Evolutionary conservation across 2,888 invertebrate genomes (phyloP).

Genomic region (Dryococelus australis): DNA sequence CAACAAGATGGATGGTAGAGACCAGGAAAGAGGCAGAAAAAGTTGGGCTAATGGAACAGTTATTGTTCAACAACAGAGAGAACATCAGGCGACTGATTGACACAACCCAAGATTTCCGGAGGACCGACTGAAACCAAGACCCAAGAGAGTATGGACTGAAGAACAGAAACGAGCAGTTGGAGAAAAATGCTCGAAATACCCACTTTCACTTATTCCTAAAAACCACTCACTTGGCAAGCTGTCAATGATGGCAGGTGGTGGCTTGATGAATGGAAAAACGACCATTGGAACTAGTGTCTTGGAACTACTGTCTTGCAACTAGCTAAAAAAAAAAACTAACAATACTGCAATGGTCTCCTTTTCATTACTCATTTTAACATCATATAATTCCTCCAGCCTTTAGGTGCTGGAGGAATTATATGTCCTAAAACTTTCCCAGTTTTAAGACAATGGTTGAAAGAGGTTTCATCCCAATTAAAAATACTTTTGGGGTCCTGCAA

Average conservation of each 20-base stretch:
- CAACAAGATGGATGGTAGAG: too few relatives aligned
- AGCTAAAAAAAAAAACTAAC: constrained; percentile 44
- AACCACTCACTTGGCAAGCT: constrained; percentile 44
- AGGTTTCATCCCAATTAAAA: constrained; percentile 52
- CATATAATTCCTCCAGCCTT: constrained; percentile 24
- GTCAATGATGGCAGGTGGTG: constrained; percentile 43
- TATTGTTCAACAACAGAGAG: too few relatives aligned
- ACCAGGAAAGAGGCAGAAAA: too few relatives aligned
- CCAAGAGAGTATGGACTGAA: too few relatives aligned
- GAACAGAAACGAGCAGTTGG: too few relatives aligned
- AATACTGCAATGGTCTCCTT: constrained; percentile 46
- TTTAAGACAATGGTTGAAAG: constrained; percentile 53
- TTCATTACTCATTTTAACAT: constrained; percentile 38
- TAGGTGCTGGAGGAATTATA: too few relatives aligned
- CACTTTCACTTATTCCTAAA: constrained; percentile 47
- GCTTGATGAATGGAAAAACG: constrained; percentile 43
- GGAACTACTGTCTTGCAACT: constrained; percentile 29
- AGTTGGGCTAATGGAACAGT: too few relatives aligned
- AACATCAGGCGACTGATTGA: too few relatives aligned
- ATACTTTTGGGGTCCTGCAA: constrained; percentile 45
- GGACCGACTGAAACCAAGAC: too few relatives aligned
- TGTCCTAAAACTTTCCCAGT: constrained; percentile 47
- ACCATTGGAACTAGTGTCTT: too few relatives aligned
- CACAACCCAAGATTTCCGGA: too few relatives aligned
- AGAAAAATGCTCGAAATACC: too few relatives aligned